Evolutionary conservation across 2,888 invertebrate genomes (phyloP), one percentile per base, ranked within the genome.

Genomic region (Apotomis capreana): DNA sequence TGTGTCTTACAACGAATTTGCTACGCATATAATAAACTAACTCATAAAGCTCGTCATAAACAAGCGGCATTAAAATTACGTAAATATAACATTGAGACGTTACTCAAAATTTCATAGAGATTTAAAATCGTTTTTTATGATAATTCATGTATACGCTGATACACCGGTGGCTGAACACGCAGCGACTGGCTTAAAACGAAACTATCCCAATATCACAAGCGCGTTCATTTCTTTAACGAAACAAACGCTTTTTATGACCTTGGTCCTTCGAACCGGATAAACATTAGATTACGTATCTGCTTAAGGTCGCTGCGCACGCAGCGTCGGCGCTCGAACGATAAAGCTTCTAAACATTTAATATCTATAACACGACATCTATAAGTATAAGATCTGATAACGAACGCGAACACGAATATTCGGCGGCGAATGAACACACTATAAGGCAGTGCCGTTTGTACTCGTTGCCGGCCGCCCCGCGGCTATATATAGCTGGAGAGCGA

Each of bases 341-440:
- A 71, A 71, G 67, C 67, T 71, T 62, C 61, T 68, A 71, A 71
- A 71, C 71, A 71, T 68, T 67, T 13, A 69, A 70, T 61, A 51
- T 44, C 55, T 64, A 67, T 71, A 71, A 71, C 71, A 71, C 67
- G 67, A 71, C 67, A 68, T 62, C 49, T 68, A 71, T 68, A 71
- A 71, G 67, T 68, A 71, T 68, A 71, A 71, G 67, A 71, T 71
- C 67, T 71, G 61, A 71, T 55, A 71, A 71, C 46, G 54, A 70
- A 67, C 67, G 10, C 15, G 67, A 68, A 67, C 70, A 61, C 57
- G 71, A 68, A 71, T 61, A 80, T 78, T 80, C 78, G 80, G 80
- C 80, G 79, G 80, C 79, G 78, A 76, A 81, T 84, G 87, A 87
- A 87, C 87, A 87, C 87, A 85, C 80, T 76, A 73, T 85, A 86